Evolutionary conservation across 2,113 vertebrate genomes (phyloP).

Genomic region (Sarotherodon lohbergeri): DNA sequence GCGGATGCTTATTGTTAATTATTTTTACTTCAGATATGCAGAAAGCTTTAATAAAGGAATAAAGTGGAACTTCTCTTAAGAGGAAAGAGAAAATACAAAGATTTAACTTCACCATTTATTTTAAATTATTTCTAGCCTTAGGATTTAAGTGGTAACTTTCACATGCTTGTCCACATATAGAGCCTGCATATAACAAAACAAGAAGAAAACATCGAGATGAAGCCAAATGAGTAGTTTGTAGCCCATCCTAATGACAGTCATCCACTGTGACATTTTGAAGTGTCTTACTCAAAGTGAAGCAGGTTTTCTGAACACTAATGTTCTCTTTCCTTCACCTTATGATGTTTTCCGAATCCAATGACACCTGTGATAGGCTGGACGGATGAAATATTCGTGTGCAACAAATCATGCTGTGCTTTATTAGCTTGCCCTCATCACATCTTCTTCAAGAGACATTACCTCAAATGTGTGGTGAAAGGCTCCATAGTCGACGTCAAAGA

Average conservation of each 20-base stretch:
- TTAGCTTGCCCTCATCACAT: neutral
- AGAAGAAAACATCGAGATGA: neutral
- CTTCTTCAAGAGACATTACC: conserved; percentile 18
- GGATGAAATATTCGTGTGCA: neutral
- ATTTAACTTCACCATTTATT: neutral
- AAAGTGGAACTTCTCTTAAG: neutral
- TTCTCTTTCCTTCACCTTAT: neutral
- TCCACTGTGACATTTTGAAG: neutral
- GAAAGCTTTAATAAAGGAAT: neutral
- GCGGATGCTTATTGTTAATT: neutral
- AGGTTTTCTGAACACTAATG: neutral
- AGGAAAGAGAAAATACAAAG: neutral
- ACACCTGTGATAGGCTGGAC: neutral
- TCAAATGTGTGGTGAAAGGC: conserved; percentile 92
- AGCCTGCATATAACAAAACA: neutral
- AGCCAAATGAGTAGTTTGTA: neutral
- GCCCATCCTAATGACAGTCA: neutral
- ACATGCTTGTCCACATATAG: neutral
- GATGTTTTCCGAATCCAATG: neutral
- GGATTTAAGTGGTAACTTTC: neutral
- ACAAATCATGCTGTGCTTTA: neutral
- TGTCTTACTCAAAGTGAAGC: neutral
- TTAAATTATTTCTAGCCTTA: neutral
- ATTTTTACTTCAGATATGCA: neutral
- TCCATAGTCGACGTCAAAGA: conserved; percentile 91